Base-by-base conservation (phyloP, 2,797 vertebrate genomes). In the Pteropus rufus region DNA sequence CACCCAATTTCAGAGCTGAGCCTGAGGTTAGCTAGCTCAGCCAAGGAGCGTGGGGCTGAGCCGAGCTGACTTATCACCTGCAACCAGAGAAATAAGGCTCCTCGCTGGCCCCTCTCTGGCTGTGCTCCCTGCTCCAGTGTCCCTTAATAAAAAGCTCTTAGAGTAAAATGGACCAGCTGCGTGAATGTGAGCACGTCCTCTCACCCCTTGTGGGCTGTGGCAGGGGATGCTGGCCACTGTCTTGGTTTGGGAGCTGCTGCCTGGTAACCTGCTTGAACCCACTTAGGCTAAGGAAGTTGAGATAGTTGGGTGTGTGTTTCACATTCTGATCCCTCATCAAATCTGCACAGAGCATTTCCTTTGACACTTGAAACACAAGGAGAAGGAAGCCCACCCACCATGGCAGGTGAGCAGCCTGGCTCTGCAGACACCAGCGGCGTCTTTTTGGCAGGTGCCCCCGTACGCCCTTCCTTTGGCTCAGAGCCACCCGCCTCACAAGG, bases 401-500 rank as follows among this genome's bases (percentile, higher is more conserved):
- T 24, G 64, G 41, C 2, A 5, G 84, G 24, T 54, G 72, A 21
- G 84, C 3, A 5, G 49, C 56, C 70, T 15, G 49, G 18, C 41
- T 56, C 60, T 0, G 0, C 4, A 1, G 34, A 29, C 26, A 7
- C 12, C 26, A 5, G 23, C 2, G 0, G 41, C 24, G 0, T 10
- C n/a, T 75, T 31, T 72, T 49, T 10, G 46, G 34, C 64, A 15
- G n/a, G 11, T 18, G 60, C 10, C 23, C 58, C 41, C 4, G 0
- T 3, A 1, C 2, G 5, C 26, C 12, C 2, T 52, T 46, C 79
- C 41, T 44, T 11, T 41, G 36, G 26, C n/a, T 72, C 31, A 46
- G 46, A 0, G 0, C 29, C 1, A 0, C 49, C 49, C 3, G 1
- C 10, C 21, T 5, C 70, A 29, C 7, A 0, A n/a, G 29, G 64